phyloP scores from a whole-genome alignment of 35 echinoderm and acorn worm genomes.

The Hemicentrotus pulcherrimus region DNA sequence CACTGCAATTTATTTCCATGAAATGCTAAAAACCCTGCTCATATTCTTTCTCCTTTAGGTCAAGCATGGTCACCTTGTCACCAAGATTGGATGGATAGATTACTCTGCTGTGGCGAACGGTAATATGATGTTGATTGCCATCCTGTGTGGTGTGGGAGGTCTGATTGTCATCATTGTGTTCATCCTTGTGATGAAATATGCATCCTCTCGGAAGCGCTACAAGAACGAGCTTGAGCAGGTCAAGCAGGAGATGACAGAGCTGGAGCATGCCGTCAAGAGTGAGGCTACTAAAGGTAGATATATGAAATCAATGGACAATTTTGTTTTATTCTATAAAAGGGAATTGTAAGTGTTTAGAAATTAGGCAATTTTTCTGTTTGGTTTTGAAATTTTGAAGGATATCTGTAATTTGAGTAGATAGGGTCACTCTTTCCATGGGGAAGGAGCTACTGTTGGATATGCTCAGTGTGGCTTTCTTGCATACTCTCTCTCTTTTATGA shows the following conservation, averaged over 20 bases:
- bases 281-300: slow-evolving; percentile 39
- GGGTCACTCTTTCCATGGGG: too few relatives aligned
- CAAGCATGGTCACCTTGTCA: neutral
- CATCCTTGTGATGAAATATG: neutral
- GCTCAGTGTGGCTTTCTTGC: too few relatives aligned
- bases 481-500: too few relatives aligned
- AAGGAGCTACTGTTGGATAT: too few relatives aligned
- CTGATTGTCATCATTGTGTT: neutral
- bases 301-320: too few relatives aligned
- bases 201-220: neutral
- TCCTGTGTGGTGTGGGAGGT: neutral
- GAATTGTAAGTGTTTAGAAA: too few relatives aligned
- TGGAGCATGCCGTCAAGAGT: slow-evolving; percentile 36
- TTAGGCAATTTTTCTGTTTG: too few relatives aligned
- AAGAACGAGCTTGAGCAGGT: slow-evolving; percentile 10
- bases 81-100: neutral
- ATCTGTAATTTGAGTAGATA: too few relatives aligned
- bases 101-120: neutral
- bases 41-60: neutral
- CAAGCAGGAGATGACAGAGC: neutral
- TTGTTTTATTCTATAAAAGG: too few relatives aligned
- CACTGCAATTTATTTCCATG: too few relatives aligned
- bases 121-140: neutral
- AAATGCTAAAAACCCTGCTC: neutral
- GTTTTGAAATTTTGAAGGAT: too few relatives aligned